Conservation (phyloP, 2,797 vertebrate species). For the Eulemur rubriventer region DNA sequence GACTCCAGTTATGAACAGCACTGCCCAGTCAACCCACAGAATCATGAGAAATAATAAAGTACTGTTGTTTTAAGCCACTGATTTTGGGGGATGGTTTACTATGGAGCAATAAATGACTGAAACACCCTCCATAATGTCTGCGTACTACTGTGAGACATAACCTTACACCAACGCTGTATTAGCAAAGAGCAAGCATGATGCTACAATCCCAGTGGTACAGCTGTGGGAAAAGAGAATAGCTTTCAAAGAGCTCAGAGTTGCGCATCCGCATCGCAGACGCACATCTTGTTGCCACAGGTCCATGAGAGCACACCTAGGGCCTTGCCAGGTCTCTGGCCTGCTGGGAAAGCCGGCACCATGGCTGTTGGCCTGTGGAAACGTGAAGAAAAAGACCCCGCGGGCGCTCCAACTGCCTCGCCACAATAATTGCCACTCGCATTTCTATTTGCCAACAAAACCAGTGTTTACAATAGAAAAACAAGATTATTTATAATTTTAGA, state of each 20-base stretch:
- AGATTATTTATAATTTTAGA: conserved; percentile 59
- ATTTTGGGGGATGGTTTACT: neutral
- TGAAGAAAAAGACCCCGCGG: neutral
- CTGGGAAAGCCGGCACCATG: neutral
- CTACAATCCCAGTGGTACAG: neutral
- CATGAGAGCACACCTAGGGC: neutral
- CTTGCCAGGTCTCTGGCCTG: neutral
- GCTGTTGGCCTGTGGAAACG: neutral
- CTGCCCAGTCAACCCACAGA: neutral
- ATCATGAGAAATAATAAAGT: neutral
- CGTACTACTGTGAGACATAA: neutral
- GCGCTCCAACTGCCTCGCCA: neutral
- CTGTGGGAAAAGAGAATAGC: neutral
- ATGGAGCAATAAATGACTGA: neutral
- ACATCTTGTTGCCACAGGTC: neutral
- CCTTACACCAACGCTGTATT: neutral
- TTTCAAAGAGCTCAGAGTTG: neutral
- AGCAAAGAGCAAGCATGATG: neutral
- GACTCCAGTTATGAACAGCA: neutral
- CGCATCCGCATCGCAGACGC: neutral
- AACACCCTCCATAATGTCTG: neutral
- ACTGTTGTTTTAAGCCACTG: neutral
- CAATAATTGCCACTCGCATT: neutral
- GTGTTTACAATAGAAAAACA: conserved; percentile 56
- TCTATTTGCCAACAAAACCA: conserved; percentile 36